Conservation (phyloP, 2,113 vertebrate species). For the Psilopogon haemacephalus region DNA sequence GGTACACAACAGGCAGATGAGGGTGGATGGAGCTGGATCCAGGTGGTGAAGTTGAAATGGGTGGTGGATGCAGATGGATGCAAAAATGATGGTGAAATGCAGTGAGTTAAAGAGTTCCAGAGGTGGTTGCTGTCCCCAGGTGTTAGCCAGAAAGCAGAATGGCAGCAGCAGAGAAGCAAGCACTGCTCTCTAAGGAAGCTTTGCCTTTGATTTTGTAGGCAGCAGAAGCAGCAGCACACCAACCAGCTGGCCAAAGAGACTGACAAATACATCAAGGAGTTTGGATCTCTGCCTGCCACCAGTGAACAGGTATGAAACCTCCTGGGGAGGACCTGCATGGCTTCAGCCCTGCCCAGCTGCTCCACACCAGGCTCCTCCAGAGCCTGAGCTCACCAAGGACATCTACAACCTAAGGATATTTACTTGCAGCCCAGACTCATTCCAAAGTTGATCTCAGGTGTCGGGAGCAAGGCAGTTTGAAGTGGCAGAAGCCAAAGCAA, state of each 20-base stretch:
- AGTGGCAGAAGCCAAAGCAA: neutral
- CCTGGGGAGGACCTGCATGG: neutral
- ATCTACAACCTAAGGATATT: neutral
- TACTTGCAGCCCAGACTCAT: neutral
- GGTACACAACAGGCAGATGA: too few relatives aligned
- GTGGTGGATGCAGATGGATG: too few relatives aligned
- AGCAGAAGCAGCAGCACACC: slow-evolving; percentile 91
- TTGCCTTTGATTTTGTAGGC: slow-evolving; percentile 74
- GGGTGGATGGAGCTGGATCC: too few relatives aligned
- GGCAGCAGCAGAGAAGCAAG: too few relatives aligned
- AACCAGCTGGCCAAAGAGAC: slow-evolving; percentile 97
- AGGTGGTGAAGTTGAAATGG: too few relatives aligned
- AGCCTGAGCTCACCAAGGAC: neutral
- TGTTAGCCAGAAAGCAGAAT: too few relatives aligned
- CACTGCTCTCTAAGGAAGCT: neutral
- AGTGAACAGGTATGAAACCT: slow-evolving; percentile 82
- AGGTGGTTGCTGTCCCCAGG: too few relatives aligned
- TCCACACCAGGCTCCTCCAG: neutral
- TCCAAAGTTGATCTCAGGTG: neutral
- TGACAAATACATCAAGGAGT: slow-evolving; percentile 92
- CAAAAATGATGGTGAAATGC: too few relatives aligned
- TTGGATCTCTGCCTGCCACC: slow-evolving; percentile 85
- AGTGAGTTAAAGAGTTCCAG: too few relatives aligned
- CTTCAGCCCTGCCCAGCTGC: neutral
- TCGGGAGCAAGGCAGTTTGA: neutral